Percentiles rank a stretch among this genome's conserved stretches.
These are phyloP conservation scores for Euplagia quadripunctaria DNA, from an alignment of 2,888 invertebrate species.

Conservation along the genomic window DNA sequence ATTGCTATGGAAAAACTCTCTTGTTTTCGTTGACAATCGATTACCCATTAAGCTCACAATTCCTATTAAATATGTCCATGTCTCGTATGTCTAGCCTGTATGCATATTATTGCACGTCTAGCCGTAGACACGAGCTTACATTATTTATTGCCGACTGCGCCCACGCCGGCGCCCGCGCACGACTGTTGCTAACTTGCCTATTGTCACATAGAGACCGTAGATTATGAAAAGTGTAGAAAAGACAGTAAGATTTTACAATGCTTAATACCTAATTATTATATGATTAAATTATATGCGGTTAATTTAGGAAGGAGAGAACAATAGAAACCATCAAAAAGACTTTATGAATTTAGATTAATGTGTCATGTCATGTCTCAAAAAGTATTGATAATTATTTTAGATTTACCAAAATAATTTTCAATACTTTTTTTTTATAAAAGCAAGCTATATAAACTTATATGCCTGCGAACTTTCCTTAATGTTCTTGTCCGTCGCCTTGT, in stretches of 20 bases:
- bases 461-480: too few species aligned
- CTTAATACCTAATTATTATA: neutral
- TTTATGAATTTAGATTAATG: too few species aligned
- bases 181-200: conserved; percentile 48
- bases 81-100: conserved; percentile 10
- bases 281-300: neutral
- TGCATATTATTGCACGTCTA: conserved; percentile 20
- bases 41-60: neutral
- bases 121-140: conserved; percentile 25
- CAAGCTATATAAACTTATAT: too few species aligned
- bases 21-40: neutral
- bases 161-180: conserved; percentile 66
- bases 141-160: conserved; percentile 33
- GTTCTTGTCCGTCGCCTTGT: too few species aligned
- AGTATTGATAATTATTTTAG: too few species aligned
- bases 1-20: too few species aligned
- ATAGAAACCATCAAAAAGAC: neutral
- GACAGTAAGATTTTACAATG: neutral
- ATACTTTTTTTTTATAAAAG: too few species aligned
- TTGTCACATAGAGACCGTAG: conserved; percentile 49
- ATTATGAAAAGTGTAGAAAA: conserved; percentile 11
- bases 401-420: too few species aligned
- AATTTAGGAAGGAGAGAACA: neutral
- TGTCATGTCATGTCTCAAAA: too few species aligned
- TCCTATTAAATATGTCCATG: conserved; percentile 32